A percentile compares a stretch with the other conserved stretches of the same genome.
These are phyloP conservation scores for Choreutis nemorana DNA, from an alignment of 2,888 invertebrate genomes.

Conservation along the genomic window DNA sequence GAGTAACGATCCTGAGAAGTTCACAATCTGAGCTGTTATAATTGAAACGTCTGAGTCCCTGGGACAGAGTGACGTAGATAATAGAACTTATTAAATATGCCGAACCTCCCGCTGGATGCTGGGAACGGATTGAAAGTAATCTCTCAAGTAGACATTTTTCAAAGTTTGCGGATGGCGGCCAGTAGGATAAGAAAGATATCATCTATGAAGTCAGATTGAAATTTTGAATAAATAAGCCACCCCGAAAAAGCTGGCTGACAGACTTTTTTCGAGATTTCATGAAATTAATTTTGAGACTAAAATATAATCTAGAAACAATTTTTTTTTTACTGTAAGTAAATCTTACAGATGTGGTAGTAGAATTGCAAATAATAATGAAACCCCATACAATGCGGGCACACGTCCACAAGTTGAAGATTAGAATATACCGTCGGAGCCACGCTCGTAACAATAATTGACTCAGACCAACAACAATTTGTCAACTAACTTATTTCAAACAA, in stretches of 20 bases:
- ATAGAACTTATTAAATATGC: constrained; percentile 49
- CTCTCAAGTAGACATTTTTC: constrained; percentile 42
- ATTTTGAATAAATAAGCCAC: constrained; percentile 34
- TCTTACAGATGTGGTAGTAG: no score
- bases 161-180: constrained; percentile 18
- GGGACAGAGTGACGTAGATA: constrained; percentile 36
- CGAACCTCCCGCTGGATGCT: constrained; percentile 32
- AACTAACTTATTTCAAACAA: constrained; percentile 1
- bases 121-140: constrained; percentile 47
- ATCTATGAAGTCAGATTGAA: constrained; percentile 33
- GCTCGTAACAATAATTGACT: constrained; percentile 48
- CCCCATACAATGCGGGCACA: constrained; percentile 45
- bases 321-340: no score
- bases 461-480: constrained; percentile 29
- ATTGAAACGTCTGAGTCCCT: constrained; percentile 41
- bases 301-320: no score
- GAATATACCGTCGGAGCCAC: constrained; percentile 37
- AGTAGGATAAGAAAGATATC: constrained; percentile 28
- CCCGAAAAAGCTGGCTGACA: constrained; percentile 23
- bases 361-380: constrained; percentile 60
- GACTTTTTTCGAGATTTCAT: no score
- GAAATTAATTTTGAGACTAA: no score
- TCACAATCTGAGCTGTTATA: constrained; percentile 26
- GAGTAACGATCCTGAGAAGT: constrained; percentile 16
- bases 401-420: constrained; percentile 43